Base-by-base conservation (phyloP, 1,140 invertebrate genomes). In the Pollicipes pollicipes region DNA sequence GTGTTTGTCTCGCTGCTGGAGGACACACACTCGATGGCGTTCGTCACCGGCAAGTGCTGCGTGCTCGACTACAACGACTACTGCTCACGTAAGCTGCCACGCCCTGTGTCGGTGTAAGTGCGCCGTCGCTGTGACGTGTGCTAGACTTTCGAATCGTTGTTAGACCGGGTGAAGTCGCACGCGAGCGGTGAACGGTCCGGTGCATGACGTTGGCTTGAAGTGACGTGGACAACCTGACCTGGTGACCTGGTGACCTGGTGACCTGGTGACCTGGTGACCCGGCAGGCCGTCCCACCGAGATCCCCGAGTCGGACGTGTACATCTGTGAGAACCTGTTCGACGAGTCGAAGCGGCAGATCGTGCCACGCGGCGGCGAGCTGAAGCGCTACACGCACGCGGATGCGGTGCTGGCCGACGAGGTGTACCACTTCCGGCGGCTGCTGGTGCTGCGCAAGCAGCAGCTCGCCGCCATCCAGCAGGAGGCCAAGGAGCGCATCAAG, bases 271-370 rank as follows among this genome's bases (percentile, higher is more conserved):
- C n/a, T n/a, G n/a, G n/a, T n/a, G n/a, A n/a, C n/a, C 70, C 32
- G 21, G 1, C 76, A 96, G 92, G 87, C 82, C 88, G 97, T 26
- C 88, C 90, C 30, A 98, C 95, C 0, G 95, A 98, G 84, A 89
- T 97, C 74, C 81, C 88, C 0, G 97, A 99, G 80, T 84, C 85
- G 70, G 94, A 98, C 81, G 85, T 98, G 8, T 98, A 87, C 78
- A 87, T 99, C 28, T 97, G 94, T 79, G 94, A 97, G 80, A 93
- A 88, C 0, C 84, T 91, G 70, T 98, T 97, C 77, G 90, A 95
- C 77, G 94, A 97, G 80, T 84, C 87, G 27, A 91, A 90, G 76
- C 87, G 89, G 73, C 83, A 89, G 66, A 85, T 93, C 24, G 83
- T 85, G 63, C 91, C 92, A 77, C 80, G 93, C 0, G 83, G 77